A percentile compares a stretch with the other conserved stretches of the same genome.
phyloP scores from a whole-genome alignment of 2,888 invertebrate genomes.

The Drosophila robusta region DNA sequence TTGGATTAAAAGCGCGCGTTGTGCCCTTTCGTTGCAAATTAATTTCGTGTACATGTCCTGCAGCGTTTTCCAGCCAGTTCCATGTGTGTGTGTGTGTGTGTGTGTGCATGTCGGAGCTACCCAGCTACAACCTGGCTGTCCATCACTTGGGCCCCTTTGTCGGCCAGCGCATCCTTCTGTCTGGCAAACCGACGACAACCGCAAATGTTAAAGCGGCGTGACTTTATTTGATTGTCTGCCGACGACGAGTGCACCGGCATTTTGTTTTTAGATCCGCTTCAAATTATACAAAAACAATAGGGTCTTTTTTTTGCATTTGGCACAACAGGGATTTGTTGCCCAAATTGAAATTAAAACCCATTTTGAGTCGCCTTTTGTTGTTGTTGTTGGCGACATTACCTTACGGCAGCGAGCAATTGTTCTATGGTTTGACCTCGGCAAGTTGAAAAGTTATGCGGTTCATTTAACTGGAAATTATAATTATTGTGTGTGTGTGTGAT shows the following conservation, averaged over 20 bases:
- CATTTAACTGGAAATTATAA: background rate
- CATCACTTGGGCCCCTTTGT: conserved; percentile 31
- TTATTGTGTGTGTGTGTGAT: background rate
- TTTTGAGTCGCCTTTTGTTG: conserved; percentile 4
- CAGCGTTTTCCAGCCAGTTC: conserved; percentile 67
- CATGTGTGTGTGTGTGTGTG: conserved; percentile 21
- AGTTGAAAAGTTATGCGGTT: background rate
- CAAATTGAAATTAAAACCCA: conserved; percentile 69
- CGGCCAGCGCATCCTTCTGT: background rate
- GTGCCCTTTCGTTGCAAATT: conserved; percentile 67
- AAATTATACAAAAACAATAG: conserved; percentile 74
- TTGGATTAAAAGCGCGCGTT: conserved; percentile 69
- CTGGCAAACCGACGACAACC: conserved; percentile 45
- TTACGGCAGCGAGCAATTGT: conserved; percentile 16
- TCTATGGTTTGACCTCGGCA: conserved; percentile 23
- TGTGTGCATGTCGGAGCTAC: conserved; percentile 47
- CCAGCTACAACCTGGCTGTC: conserved; percentile 35
- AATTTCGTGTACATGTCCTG: conserved; percentile 79
- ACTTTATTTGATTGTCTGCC: conserved; percentile 75
- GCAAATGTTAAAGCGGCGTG: conserved; percentile 78
- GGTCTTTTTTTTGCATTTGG: conserved; percentile 42
- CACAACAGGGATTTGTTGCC: conserved; percentile 62
- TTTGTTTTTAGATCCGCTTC: conserved; percentile 52
- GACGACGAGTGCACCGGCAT: conserved; percentile 29
- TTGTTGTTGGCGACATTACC: background rate